Conservation (phyloP, 2,888 invertebrate genomes). For the Lasioglossum villosulum region DNA sequence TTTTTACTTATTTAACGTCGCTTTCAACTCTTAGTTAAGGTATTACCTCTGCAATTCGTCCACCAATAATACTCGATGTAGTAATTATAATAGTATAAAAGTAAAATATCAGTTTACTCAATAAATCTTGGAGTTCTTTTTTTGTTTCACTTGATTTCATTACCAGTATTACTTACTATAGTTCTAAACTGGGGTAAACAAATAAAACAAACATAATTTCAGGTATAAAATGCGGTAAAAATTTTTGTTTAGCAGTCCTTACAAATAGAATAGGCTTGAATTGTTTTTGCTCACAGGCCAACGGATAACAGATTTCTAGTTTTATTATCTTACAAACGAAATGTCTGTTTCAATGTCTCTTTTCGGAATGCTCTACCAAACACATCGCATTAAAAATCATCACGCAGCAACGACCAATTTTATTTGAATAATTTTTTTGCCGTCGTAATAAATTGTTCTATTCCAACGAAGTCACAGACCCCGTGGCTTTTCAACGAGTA, state of each 20-base stretch:
- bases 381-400: constrained; percentile 24
- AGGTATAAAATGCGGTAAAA: constrained; percentile 47
- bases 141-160: not conserved
- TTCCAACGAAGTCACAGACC: constrained; percentile 27
- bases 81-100: too few species aligned
- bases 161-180: not conserved
- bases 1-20: too few species aligned
- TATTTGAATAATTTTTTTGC: constrained; percentile 17
- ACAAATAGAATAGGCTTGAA: constrained; percentile 46
- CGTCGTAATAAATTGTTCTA: constrained; percentile 14
- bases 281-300: constrained; percentile 48
- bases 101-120: too few species aligned
- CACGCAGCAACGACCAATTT: not conserved
- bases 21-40: too few species aligned
- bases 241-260: constrained; percentile 42
- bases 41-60: not conserved
- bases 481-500: not conserved
- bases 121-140: not conserved
- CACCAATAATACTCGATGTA: not conserved
- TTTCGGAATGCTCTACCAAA: constrained; percentile 38
- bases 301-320: constrained; percentile 9
- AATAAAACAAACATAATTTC: constrained; percentile 15
- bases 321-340: constrained; percentile 29
- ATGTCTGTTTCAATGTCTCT: constrained; percentile 13
- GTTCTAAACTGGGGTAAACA: not conserved